These are phyloP conservation scores for Pachyuromys duprasi DNA, from an alignment of 2,797 vertebrate genomes.

Conservation along the genomic window DNA sequence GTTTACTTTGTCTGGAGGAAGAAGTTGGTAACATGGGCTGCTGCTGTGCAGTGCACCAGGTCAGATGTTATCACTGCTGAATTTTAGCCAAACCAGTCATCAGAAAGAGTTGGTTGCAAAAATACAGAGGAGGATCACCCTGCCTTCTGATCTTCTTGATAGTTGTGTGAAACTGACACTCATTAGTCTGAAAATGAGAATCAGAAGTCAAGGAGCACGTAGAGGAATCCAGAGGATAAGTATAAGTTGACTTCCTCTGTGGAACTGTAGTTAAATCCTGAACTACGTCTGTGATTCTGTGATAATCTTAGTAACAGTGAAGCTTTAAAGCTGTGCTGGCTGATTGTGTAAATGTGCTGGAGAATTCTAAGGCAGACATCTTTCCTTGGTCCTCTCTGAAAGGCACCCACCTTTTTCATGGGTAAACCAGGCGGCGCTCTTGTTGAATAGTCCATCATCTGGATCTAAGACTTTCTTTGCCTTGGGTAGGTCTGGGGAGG, in stretches of 20 bases:
- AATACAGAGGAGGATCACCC: background rate
- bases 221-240: background rate
- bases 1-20: background rate
- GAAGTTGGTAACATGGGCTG: background rate
- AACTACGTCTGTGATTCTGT: background rate
- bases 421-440: background rate
- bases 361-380: background rate
- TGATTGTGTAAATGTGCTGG: background rate
- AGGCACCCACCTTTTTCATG: background rate
- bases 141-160: background rate
- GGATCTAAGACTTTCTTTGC: background rate
- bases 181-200: conserved; percentile 9
- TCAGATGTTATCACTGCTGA: background rate
- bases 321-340: conserved; percentile 27
- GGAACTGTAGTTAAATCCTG: conserved; percentile 19
- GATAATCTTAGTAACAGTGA: background rate
- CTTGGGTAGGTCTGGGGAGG: background rate
- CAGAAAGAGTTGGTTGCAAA: background rate
- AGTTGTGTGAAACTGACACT: background rate
- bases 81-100: conserved; percentile 18
- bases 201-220: conserved; percentile 19
- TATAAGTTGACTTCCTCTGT: background rate
- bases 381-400: background rate
- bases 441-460: background rate
- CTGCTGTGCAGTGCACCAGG: background rate